Conservation (phyloP, 2,888 invertebrate species). For the Oligia strigilis region DNA sequence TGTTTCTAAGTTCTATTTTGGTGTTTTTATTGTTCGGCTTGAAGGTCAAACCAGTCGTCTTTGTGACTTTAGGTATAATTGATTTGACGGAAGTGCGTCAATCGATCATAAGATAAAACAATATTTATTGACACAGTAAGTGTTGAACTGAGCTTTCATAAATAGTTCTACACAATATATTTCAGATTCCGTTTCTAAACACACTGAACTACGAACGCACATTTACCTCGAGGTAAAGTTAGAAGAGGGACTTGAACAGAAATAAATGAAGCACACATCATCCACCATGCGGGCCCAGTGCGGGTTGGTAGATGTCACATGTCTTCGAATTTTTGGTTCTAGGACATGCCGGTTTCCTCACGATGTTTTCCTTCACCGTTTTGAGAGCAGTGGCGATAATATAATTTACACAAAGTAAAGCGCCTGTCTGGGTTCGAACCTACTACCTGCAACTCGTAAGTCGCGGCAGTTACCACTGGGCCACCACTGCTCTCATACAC, state of each 20-base stretch:
- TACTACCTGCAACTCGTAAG: no score
- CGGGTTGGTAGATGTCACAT: no score
- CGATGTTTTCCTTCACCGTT: no score
- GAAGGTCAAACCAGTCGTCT: constrained; percentile 3
- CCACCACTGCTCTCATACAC: no score
- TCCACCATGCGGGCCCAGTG: no score
- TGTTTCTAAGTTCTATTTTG: background rate
- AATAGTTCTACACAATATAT: background rate
- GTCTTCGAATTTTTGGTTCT: no score
- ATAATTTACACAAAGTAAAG: no score
- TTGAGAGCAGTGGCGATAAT: no score
- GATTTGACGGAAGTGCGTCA: background rate
- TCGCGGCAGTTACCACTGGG: no score
- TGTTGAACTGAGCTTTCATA: background rate
- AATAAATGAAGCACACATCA: constrained; percentile 3
- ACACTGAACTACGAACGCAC: background rate
- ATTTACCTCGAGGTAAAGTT: background rate
- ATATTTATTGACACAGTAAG: constrained; percentile 11
- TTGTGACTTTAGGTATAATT: background rate
- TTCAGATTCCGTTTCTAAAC: background rate
- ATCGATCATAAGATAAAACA: background rate
- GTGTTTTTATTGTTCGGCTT: constrained; percentile 20
- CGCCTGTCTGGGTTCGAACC: no score
- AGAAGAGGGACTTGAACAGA: background rate
- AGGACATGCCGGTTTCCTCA: no score